Conservation (phyloP, 1,140 invertebrate genomes). For the Eubasilissa regina region DNA sequence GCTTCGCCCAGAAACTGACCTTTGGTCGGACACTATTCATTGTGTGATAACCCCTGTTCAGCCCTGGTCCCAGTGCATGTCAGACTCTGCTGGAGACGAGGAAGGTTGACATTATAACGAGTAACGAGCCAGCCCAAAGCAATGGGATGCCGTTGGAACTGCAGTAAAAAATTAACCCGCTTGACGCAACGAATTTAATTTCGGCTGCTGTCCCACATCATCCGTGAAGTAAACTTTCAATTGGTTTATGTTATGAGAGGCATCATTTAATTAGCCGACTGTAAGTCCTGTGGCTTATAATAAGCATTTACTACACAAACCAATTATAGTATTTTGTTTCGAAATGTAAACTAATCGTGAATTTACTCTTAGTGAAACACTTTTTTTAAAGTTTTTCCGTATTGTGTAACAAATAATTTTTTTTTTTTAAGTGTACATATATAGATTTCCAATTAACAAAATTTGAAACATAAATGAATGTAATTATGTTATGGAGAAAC, state of each 20-base stretch:
- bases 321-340: too few species aligned
- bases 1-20: too few species aligned
- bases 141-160: background rate
- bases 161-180: conserved; percentile 19
- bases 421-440: too few species aligned
- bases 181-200: background rate
- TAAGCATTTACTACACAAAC: too few species aligned
- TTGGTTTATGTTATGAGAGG: conserved; percentile 24
- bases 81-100: conserved; percentile 12
- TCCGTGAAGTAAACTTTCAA: conserved; percentile 21
- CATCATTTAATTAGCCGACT: conserved; percentile 24
- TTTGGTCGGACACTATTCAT: too few species aligned
- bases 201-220: conserved; percentile 4
- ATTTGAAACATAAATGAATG: too few species aligned
- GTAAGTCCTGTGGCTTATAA: conserved; percentile 2
- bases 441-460: too few species aligned
- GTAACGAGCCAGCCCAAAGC: conserved; percentile 4
- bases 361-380: too few species aligned
- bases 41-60: background rate
- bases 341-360: too few species aligned
- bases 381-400: too few species aligned
- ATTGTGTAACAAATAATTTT: too few species aligned
- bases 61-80: background rate
- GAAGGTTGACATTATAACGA: conserved; percentile 25
- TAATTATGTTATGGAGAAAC: too few species aligned